Evolutionary conservation across 2,888 invertebrate genomes (phyloP), one percentile per base, ranked within the genome.

Genomic region (Nomada goodeniana): DNA sequence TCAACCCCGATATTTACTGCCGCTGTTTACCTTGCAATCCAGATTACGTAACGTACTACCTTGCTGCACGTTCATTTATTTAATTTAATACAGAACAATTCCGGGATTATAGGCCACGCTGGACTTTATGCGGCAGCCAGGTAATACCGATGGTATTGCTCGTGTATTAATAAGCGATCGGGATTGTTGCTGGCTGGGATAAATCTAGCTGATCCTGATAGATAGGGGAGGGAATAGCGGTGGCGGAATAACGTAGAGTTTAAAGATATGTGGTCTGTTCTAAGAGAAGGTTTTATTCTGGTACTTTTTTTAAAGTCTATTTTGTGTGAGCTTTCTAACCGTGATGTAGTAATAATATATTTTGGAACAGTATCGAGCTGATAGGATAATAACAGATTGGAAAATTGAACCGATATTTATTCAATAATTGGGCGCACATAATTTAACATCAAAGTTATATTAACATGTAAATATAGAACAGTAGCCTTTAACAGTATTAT

Each of bases 31-130:
- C 76, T 47, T 57, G 68, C 59, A 60, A 75, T 77, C 61, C 42
- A 65, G 73, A 70, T 76, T 86, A 77, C 72, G 80, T 72, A 77
- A 77, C 80, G 61, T 76, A 72, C 76, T 76, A 72, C 76, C 74
- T 72, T 69, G 23, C 53, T 59, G 73, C 65, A 65, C 76, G 84
- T 83, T 75, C 84, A 85, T 86, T 85, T 80, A 80, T 85, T 83
- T 86, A 70, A 85, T 86, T 86, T 83, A 80, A 83, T 86, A 77
- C 69, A 63, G 50, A 36, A 11, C 83, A 50, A 84, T 74, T 67
- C 76, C 59, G 57, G 68, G 53, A 80, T 80, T 69, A 77, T 57
- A 59, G 60, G 84, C 65, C 60, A 81, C 80, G 80, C 55, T 80
- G 80, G 80, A 57, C 59, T 69, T 80, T 67, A 20, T 53, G 26